A percentile compares a stretch with the other conserved stretches of the same genome.
phyloP scores from a whole-genome alignment of 2,888 invertebrate species.

The Rhagium mordax region DNA sequence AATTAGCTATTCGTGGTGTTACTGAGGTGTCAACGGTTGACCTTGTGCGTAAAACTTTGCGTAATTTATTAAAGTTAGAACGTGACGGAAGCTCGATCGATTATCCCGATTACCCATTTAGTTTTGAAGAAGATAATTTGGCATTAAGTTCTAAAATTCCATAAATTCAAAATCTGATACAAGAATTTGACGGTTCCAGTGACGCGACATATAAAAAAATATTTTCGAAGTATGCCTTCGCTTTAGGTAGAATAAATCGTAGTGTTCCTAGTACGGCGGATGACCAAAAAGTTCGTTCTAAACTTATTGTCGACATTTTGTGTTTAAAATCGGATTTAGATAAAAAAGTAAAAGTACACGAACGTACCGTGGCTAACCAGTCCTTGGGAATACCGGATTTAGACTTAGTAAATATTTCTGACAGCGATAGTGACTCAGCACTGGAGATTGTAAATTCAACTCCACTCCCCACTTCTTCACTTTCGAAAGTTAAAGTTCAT shows the following conservation, averaged over 20 bases:
- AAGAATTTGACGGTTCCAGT: too few relatives aligned
- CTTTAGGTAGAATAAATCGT: constrained; percentile 14
- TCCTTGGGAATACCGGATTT: neutral
- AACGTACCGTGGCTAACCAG: neutral
- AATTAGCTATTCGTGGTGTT: neutral
- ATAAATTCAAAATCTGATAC: too few relatives aligned
- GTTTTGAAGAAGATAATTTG: neutral
- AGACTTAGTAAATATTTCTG: constrained; percentile 5
- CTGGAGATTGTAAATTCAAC: neutral
- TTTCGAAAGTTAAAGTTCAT: too few relatives aligned
- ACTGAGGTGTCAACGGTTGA: neutral
- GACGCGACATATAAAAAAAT: too few relatives aligned
- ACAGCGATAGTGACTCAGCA: constrained; percentile 2
- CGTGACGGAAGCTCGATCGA: constrained; percentile 7
- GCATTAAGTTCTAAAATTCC: neutral
- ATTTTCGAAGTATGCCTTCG: neutral
- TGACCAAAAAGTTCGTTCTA: neutral
- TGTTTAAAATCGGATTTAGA: constrained; percentile 9
- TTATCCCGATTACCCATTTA: constrained; percentile 8
- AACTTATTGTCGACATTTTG: constrained; percentile 10
- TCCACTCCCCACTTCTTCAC: neutral
- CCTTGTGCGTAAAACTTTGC: neutral
- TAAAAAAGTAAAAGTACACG: neutral
- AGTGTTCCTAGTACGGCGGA: too few relatives aligned
- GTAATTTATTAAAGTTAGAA: constrained; percentile 13